These are phyloP conservation scores for Neolamprologus caudopunctatus DNA, from an alignment of 2,113 vertebrate species.

Conservation along the genomic window DNA sequence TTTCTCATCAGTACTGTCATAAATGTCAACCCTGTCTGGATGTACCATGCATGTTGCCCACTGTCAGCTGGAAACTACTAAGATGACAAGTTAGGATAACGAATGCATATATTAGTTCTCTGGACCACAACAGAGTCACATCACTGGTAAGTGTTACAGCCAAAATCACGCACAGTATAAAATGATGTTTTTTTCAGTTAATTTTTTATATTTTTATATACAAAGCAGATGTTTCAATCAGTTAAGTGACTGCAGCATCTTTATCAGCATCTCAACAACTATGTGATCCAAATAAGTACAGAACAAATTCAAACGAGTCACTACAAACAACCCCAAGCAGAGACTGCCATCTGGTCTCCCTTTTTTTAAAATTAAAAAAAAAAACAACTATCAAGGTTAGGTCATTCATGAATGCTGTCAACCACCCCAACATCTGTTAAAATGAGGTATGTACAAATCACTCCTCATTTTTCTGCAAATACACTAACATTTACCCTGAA, in stretches of 20 bases:
- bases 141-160: neutral
- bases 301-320: neutral
- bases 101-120: neutral
- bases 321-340: neutral
- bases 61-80: neutral
- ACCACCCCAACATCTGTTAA: neutral
- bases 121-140: neutral
- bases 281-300: neutral
- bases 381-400: neutral
- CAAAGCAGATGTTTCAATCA: neutral
- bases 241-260: neutral
- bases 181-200: neutral
- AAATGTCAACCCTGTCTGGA: neutral
- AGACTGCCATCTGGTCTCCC: neutral
- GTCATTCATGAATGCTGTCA: neutral
- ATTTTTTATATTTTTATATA: neutral
- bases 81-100: neutral
- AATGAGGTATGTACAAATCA: neutral
- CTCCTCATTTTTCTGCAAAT: neutral
- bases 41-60: neutral
- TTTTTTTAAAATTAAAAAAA: neutral
- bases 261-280: neutral
- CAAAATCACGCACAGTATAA: neutral
- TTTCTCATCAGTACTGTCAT: neutral
- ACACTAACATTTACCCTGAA: neutral